Conservation (phyloP, 2,888 invertebrate genomes). For the Cremastobaeus sp. region DNA sequence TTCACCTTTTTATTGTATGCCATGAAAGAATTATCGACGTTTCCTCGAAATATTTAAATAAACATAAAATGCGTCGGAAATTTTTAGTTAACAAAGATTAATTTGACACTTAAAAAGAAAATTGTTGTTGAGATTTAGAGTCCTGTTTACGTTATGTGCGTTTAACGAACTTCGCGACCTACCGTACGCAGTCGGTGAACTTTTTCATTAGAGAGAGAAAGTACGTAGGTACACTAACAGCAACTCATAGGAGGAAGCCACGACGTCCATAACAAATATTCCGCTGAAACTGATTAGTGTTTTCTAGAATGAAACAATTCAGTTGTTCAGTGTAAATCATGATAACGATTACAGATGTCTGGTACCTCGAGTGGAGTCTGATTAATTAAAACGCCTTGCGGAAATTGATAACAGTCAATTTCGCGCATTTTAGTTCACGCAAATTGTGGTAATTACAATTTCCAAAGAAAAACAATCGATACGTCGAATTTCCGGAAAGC, state of each 20-base stretch:
- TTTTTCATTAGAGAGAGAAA: constrained; percentile 65
- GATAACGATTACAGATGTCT: constrained; percentile 9
- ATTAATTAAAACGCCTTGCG: not conserved
- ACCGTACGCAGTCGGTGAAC: constrained; percentile 41
- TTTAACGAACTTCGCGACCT: constrained; percentile 43
- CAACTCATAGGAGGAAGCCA: constrained; percentile 26
- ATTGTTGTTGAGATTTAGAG: not conserved
- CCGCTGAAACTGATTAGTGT: constrained; percentile 30
- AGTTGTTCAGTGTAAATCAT: constrained; percentile 14
- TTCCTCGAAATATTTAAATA: too few species aligned
- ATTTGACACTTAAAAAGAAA: not conserved
- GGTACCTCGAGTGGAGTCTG: too few species aligned
- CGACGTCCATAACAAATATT: constrained; percentile 23
- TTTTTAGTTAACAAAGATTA: not conserved
- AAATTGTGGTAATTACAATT: too few species aligned
- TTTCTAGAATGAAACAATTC: constrained; percentile 12
- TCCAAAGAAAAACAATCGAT: too few species aligned
- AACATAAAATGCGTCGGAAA: too few species aligned
- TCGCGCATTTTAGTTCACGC: too few species aligned
- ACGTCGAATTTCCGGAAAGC: too few species aligned
- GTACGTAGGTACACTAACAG: constrained; percentile 32
- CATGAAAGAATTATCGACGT: too few species aligned
- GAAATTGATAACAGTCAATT: too few species aligned
- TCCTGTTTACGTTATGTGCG: not conserved
- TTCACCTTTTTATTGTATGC: too few species aligned